These are phyloP conservation scores for Neopipo cinnamomea DNA, from an alignment of 2,113 vertebrate species.

Conservation along the genomic window DNA sequence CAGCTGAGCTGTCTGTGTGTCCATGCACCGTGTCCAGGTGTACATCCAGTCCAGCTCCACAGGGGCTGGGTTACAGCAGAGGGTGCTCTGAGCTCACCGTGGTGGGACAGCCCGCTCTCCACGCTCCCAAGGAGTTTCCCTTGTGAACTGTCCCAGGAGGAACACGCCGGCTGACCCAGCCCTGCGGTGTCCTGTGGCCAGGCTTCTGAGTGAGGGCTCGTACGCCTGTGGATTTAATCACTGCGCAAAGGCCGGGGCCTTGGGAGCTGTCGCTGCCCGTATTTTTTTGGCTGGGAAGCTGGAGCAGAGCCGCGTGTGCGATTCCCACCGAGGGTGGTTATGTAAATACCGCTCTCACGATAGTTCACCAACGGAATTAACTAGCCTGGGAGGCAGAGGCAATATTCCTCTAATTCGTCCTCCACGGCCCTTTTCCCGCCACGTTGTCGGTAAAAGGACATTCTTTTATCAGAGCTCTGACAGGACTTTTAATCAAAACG, in stretches of 20 bases:
- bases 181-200: rapidly evolving
- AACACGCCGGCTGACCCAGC: background rate
- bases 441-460: background rate
- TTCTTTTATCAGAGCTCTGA: background rate
- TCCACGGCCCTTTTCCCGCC: background rate
- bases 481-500: conserved; percentile 3
- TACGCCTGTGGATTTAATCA: background rate
- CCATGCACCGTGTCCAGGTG: rapidly evolving
- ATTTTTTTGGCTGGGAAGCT: background rate
- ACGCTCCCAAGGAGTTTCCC: background rate
- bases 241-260: rapidly evolving
- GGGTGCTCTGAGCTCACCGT: background rate
- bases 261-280: background rate
- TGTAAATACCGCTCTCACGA: background rate
- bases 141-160: background rate
- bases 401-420: background rate
- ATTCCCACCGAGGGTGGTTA: background rate
- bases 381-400: background rate
- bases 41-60: rapidly evolving
- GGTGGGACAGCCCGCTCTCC: background rate
- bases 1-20: rapidly evolving
- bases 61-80: background rate
- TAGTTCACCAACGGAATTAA: background rate
- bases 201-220: background rate
- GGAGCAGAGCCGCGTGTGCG: background rate